Percentiles rank a stretch among this genome's conserved stretches.
These are phyloP conservation scores for Nomada flava DNA, from an alignment of 2,888 invertebrate species.

Conservation along the genomic window DNA sequence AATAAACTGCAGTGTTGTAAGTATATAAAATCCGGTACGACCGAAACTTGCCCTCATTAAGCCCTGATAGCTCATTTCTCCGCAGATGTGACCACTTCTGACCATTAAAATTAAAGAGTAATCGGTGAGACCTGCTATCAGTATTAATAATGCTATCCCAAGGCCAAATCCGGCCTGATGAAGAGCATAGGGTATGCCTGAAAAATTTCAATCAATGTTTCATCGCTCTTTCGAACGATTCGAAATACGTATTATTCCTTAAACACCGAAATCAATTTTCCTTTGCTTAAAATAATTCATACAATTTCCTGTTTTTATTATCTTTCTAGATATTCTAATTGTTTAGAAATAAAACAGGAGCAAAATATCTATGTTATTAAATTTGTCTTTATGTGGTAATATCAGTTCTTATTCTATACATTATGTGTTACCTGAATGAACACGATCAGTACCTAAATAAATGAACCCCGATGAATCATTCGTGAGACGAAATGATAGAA, in stretches of 20 bases:
- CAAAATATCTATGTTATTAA: not conserved
- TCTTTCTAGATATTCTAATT: not conserved
- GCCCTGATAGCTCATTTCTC: slow-evolving; percentile 91
- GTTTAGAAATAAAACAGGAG: not conserved
- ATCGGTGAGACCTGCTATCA: slow-evolving; percentile 92
- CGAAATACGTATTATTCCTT: not conserved
- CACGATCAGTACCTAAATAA: not conserved
- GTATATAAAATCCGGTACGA: slow-evolving; percentile 90
- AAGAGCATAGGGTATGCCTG: slow-evolving; percentile 92
- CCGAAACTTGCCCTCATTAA: slow-evolving; percentile 94
- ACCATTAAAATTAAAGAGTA: slow-evolving; percentile 93
- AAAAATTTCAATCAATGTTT: slow-evolving; percentile 41
- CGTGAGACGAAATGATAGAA: not conserved
- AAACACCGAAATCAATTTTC: slow-evolving; percentile 29
- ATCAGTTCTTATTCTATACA: not conserved
- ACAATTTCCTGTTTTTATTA: not conserved
- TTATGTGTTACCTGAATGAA: not conserved
- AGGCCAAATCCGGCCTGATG: slow-evolving; percentile 92
- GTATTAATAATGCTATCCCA: slow-evolving; percentile 88
- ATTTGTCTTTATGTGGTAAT: not conserved
- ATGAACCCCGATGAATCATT: slow-evolving; percentile 32
- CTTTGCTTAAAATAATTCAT: not conserved
- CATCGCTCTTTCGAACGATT: not conserved
- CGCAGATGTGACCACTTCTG: slow-evolving; percentile 90
- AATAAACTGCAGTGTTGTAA: slow-evolving; percentile 91